Percentiles rank a stretch among this genome's conserved stretches.
phyloP scores from a whole-genome alignment of 2,113 vertebrate genomes.

The Genyomyrus donnyi region DNA sequence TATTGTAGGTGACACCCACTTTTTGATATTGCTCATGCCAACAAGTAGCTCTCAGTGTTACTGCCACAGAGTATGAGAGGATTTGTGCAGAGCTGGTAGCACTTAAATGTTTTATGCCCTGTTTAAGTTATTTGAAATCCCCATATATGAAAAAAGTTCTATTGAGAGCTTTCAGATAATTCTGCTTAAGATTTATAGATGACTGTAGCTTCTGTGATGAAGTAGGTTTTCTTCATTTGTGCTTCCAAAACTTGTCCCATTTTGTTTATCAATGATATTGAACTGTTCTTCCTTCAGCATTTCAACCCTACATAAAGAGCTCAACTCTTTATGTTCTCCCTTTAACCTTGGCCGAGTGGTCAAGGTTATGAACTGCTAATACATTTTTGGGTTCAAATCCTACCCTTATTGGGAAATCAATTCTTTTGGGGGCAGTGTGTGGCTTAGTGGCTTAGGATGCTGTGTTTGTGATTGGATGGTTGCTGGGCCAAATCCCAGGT shows the following conservation, averaged over 20 bases:
- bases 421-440: not conserved
- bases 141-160: not conserved
- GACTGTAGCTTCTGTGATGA: not conserved
- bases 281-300: not conserved
- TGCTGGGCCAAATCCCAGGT: not conserved
- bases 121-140: constrained; percentile 6
- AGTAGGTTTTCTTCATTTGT: not conserved
- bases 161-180: not conserved
- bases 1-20: constrained; percentile 20
- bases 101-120: not conserved
- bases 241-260: not conserved
- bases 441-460: not conserved
- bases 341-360: not conserved
- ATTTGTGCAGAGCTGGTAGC: not conserved
- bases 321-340: not conserved
- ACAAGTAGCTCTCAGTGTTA: constrained; percentile 26
- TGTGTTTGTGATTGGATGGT: not conserved
- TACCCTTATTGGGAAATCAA: not conserved
- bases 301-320: not conserved
- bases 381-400: not conserved
- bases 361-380: not conserved
- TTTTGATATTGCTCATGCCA: not conserved
- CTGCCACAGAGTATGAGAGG: constrained; percentile 8
- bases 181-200: not conserved
- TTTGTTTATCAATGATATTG: not conserved